These are phyloP conservation scores for Hirtodrosophila confusa DNA, from an alignment of 2,888 invertebrate genomes.

Conservation along the genomic window DNA sequence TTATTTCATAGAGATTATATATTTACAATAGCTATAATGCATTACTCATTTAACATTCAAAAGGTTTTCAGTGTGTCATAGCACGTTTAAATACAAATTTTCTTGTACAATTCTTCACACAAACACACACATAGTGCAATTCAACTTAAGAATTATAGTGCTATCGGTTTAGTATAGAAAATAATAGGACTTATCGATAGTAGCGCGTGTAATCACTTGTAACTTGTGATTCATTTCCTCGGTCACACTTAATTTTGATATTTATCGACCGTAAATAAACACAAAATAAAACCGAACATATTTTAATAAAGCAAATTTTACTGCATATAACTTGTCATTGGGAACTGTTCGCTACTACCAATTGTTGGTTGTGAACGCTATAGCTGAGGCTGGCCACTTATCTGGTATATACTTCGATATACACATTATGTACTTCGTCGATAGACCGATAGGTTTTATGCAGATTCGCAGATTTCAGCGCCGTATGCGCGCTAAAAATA, in stretches of 20 bases:
- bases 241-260: conserved; percentile 12
- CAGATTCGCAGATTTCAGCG: conserved; percentile 29
- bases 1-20: not conserved
- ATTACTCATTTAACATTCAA: not conserved
- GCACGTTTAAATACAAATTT: conserved; percentile 18
- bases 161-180: conserved; percentile 2
- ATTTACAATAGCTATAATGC: not conserved
- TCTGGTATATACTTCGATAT: not conserved
- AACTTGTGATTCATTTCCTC: not conserved
- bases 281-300: not conserved
- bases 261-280: not conserved
- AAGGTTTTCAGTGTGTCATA: not conserved
- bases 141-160: conserved; percentile 21
- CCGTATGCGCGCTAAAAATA: conserved; percentile 51
- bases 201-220: not conserved
- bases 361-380: no score
- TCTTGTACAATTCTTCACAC: conserved; percentile 23
- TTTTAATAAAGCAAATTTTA: no score
- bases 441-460: conserved; percentile 24
- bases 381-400: no score
- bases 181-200: conserved; percentile 22
- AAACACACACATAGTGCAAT: conserved; percentile 20
- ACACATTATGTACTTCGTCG: conserved; percentile 6
- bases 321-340: no score
- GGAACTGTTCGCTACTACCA: not conserved